Base-by-base conservation (phyloP, 2,888 invertebrate genomes). In the Scelioninae gen. 1 region DNA sequence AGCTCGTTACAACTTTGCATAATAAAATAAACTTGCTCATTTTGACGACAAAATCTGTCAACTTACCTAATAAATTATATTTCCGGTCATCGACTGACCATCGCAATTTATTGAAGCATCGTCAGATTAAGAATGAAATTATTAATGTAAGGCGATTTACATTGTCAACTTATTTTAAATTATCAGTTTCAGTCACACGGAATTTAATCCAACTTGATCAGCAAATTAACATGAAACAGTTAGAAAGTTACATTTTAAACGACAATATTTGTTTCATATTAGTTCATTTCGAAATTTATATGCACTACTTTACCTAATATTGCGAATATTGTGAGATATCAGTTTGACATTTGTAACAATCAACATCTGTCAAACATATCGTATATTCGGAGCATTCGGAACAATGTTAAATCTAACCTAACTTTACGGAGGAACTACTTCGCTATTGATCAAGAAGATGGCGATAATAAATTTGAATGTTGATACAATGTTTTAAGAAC, bases 341-440 rank as follows among this genome's bases (percentile, higher is more conserved):
- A n/a, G 31, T 53, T 38, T 66, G 16, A 51, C 49, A 23, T 51
- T 43, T 31, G 38, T 58, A 63, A 63, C 38, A 32, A 34, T 23
- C 15, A 53, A 66, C 66, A 66, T 66, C 66, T 66, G 66, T 66
- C 66, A 66, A 62, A 62, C 45, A 15, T 31, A 11, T 62, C 45
- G 45, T 15, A 47, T 47, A 31, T 31, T 13, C n/a, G 15, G 10
- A 47, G 10, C 5, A 47, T 15, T 45, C 15, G 3, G 15, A 4
- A 1, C 23, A 2, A 23, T 23, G 15, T 15, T 4, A 38, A 38
- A 38, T 15, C 11, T 47, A 47, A 47, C 45, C 45, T 47, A 47
- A 47, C 45, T 11, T 47, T 11, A 16, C 0, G 6, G 5, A 47
- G 45, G 23, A 23, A 23, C 23, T 23, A 4, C 9, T 47, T 47